These are phyloP conservation scores for Copidosoma aretas DNA, from an alignment of 2,888 invertebrate species.

Conservation along the genomic window DNA sequence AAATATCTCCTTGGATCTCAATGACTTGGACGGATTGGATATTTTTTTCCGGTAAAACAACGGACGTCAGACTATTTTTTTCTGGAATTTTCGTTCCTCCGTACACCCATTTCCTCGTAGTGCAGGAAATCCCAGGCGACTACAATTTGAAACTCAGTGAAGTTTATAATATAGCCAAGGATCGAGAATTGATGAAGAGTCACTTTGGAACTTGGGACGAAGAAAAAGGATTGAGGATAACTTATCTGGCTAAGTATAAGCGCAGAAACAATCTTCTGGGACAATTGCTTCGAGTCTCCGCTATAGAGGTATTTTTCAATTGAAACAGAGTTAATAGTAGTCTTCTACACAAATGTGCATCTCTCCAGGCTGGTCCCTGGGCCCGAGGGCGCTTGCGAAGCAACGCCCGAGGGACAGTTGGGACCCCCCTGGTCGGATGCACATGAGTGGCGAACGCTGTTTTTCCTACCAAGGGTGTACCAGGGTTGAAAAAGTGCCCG, in stretches of 20 bases:
- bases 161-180: constrained; percentile 52
- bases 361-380: too few relatives aligned
- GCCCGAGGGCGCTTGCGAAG: too few relatives aligned
- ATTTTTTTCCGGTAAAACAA: constrained; percentile 52
- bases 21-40: constrained; percentile 60
- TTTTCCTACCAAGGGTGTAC: too few relatives aligned
- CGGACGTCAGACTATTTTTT: constrained; percentile 50
- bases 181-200: constrained; percentile 44
- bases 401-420: too few relatives aligned
- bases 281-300: constrained; percentile 50
- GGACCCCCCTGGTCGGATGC: too few relatives aligned
- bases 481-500: too few relatives aligned
- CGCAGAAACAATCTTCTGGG: constrained; percentile 55
- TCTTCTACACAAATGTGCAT: too few relatives aligned
- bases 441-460: too few relatives aligned
- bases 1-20: constrained; percentile 55
- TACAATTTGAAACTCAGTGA: constrained; percentile 51
- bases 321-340: too few relatives aligned
- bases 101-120: constrained; percentile 53
- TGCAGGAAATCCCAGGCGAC: constrained; percentile 32
- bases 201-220: constrained; percentile 52
- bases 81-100: constrained; percentile 54
- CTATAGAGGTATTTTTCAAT: constrained; percentile 49
- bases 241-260: constrained; percentile 51
- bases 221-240: constrained; percentile 44